phyloP scores from a whole-genome alignment of 1,140 invertebrate species.

The Solenopsis invicta region DNA sequence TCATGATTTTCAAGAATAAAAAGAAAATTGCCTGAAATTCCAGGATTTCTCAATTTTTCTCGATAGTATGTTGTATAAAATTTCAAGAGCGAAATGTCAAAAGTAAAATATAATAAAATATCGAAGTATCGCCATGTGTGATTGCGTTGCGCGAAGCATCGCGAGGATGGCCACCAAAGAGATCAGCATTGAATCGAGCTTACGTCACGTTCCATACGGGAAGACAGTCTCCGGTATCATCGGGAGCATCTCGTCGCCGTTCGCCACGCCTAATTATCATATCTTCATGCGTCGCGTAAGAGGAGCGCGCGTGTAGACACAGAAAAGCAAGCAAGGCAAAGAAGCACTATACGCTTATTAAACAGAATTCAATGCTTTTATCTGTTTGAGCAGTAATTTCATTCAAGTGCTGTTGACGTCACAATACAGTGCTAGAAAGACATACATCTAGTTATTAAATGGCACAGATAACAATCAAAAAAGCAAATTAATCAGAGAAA shows the following conservation, averaged over 20 bases:
- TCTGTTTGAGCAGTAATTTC: background rate
- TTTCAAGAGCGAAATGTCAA: background rate
- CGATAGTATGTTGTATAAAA: background rate
- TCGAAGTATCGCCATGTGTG: background rate
- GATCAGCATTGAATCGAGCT: conserved; percentile 73
- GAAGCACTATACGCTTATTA: background rate
- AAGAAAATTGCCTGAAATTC: too few species aligned
- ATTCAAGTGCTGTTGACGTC: background rate
- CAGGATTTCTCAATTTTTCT: too few species aligned
- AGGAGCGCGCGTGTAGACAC: background rate
- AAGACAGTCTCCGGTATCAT: conserved; percentile 72
- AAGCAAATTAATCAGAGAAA: background rate
- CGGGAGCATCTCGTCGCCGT: conserved; percentile 71
- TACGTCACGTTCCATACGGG: conserved; percentile 72
- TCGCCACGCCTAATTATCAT: conserved; percentile 73
- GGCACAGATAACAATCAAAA: background rate
- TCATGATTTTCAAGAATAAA: too few species aligned
- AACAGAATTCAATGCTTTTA: background rate
- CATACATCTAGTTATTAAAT: background rate
- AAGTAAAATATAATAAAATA: background rate
- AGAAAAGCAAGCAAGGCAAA: background rate
- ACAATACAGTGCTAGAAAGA: background rate
- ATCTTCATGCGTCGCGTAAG: conserved; percentile 27
- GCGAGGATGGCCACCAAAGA: conserved; percentile 13
- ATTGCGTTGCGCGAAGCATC: background rate